Evolutionary conservation across 1,140 invertebrate species (phyloP), one percentile per base, ranked within the genome.

Genomic region (Diuraphis noxia): DNA sequence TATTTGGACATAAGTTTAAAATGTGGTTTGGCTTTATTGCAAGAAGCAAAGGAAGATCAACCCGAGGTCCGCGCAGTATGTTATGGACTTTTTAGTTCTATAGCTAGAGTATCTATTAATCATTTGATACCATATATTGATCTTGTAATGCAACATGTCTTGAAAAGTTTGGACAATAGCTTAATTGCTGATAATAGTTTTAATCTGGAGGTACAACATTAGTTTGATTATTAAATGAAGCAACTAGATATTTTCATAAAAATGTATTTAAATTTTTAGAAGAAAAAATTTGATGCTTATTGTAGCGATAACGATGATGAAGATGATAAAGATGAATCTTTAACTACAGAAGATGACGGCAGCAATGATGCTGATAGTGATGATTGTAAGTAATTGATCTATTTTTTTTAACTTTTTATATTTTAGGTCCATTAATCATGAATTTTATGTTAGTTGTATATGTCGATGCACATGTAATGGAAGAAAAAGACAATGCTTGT

Each of bases 401-500:
- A 36, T 40, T 77, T 72, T 63, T 63, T 41, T n/a, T 17, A 17
- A 41, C 43, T 52, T 89, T 79, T 34, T n/a, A 30, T 6, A 63
- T 63, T n/a, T 17, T 43, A 49, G n/a, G n/a, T n/a, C 8, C 30
- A 38, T 87, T 38, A 38, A 43, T 63, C 36, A 56, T 77, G 2
- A 38, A 49, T 91, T 72, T 89, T 77, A 36, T 91, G 1, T 82
- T 19, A 91, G 77, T 82, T 91, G 34, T 52, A 1, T 91, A 91
- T 52, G 46, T 91, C 40, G 89, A 81, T 82, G 89, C 89, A 19
- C 77, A 91, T n/a, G 43, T 91, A 21, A 81, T 79, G 34, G 89
- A 91, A 49, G 89, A 91, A 91, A 91, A 91, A 81, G 89, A 91
- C 40, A 82, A 91, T 91, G 89, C 89, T 52, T 91, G 89, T 46